Evolutionary conservation across 1,140 invertebrate species (phyloP).

Genomic region (Dendrolimus kikuchii): DNA sequence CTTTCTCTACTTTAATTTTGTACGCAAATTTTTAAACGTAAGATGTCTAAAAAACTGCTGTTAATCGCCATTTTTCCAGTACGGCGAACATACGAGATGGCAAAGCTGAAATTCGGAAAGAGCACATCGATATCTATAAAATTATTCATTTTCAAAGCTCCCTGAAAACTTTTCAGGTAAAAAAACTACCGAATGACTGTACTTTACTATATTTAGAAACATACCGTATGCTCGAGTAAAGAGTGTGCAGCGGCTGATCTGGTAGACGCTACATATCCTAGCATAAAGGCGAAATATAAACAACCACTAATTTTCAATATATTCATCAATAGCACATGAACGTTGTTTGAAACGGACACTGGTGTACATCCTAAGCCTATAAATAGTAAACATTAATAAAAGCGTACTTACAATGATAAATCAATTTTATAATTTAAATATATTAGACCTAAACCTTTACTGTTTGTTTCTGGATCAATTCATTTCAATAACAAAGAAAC

Average conservation of each 20-base stretch:
- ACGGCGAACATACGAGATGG: too few relatives aligned
- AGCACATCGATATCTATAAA: too few relatives aligned
- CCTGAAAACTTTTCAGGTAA: neutral
- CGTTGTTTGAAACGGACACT: conserved; percentile 21
- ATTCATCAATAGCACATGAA: conserved; percentile 37
- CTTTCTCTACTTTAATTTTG: too few relatives aligned
- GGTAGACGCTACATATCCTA: conserved; percentile 48
- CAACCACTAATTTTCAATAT: conserved; percentile 32
- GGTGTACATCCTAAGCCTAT: conserved; percentile 50
- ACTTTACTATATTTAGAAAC: conserved; percentile 5
- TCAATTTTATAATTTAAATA: too few relatives aligned
- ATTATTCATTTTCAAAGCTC: too few relatives aligned
- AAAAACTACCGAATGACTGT: neutral
- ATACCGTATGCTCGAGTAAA: conserved; percentile 47
- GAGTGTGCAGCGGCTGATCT: conserved; percentile 36
- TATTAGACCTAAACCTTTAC: too few relatives aligned
- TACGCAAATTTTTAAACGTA: too few relatives aligned
- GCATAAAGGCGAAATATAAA: conserved; percentile 57
- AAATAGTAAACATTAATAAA: conserved; percentile 1
- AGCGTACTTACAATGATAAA: neutral
- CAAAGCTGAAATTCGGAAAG: too few relatives aligned
- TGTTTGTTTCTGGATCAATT: too few relatives aligned
- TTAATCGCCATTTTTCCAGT: too few relatives aligned
- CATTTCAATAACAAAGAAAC: too few relatives aligned
- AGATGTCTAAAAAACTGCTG: too few relatives aligned